Evolutionary conservation across 2,797 vertebrate species (phyloP).

Genomic region (Dipus sagitta): DNA sequence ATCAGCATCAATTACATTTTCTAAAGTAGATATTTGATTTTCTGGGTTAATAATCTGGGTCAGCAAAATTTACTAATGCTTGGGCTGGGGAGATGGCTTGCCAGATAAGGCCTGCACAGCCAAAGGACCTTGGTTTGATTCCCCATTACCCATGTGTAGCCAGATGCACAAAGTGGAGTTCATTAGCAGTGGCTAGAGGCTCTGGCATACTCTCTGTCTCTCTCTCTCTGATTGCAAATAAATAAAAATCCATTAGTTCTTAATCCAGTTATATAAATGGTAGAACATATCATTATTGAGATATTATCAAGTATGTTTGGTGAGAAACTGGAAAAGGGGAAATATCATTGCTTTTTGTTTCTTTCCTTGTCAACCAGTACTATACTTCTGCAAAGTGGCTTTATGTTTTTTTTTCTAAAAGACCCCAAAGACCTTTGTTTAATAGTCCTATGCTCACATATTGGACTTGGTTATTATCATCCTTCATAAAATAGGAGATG

Average conservation of each 20-base stretch:
- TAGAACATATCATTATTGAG: neutral
- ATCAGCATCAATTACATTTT: neutral
- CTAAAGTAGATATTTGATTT: neutral
- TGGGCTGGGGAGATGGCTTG: no score
- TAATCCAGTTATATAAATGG: neutral
- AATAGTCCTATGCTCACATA: neutral
- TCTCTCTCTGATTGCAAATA: no score
- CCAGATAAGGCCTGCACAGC: no score
- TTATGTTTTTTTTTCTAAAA: conserved; percentile 23
- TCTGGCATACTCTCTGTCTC: no score
- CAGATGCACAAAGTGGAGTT: no score
- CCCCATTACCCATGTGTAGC: no score
- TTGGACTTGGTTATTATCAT: neutral
- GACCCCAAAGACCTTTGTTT: neutral
- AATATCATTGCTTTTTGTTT: neutral
- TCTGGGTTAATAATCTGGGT: neutral
- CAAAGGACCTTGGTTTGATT: no score
- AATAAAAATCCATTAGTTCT: neutral
- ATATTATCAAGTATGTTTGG: neutral
- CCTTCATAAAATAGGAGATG: neutral
- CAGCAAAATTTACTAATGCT: neutral
- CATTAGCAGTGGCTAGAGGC: no score
- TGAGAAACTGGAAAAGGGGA: neutral
- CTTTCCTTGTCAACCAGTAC: neutral
- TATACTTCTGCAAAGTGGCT: neutral